These are phyloP conservation scores for Nesidiocoris tenuis DNA, from an alignment of 2,888 invertebrate genomes.

Conservation along the genomic window DNA sequence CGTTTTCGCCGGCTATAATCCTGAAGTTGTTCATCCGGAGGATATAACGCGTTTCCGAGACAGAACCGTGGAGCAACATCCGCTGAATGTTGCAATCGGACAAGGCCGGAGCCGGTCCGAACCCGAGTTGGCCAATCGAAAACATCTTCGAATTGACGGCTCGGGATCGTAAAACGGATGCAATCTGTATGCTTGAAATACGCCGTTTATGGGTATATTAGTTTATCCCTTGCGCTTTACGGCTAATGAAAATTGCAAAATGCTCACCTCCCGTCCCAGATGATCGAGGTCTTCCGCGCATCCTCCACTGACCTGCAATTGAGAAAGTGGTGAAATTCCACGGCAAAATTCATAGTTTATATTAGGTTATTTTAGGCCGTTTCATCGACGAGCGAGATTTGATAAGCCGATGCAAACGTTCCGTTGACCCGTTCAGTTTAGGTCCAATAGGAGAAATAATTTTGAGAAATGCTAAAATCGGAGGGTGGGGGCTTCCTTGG, in stretches of 20 bases:
- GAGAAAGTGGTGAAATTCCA: too few species aligned
- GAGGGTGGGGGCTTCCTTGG: too few species aligned
- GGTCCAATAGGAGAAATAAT: too few species aligned
- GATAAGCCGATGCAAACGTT: too few species aligned
- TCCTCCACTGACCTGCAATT: constrained; percentile 33
- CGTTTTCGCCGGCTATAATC: too few species aligned
- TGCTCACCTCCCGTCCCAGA: constrained; percentile 30
- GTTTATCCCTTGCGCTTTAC: too few species aligned
- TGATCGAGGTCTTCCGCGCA: constrained; percentile 32
- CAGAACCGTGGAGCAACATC: background rate
- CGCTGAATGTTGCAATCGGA: background rate
- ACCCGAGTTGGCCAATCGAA: background rate
- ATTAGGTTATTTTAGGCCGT: too few species aligned
- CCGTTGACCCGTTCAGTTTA: too few species aligned
- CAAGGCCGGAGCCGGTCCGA: background rate
- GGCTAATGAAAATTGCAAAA: background rate
- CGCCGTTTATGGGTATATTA: background rate
- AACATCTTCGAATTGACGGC: background rate
- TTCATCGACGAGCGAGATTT: too few species aligned
- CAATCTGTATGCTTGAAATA: background rate
- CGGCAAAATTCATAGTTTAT: too few species aligned
- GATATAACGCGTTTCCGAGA: background rate
- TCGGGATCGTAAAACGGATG: background rate
- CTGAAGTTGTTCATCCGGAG: background rate
- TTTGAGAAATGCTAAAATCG: too few species aligned